phyloP scores from a whole-genome alignment of 35 echinoderm and acorn worm species.

The Apostichopus japonicus region DNA sequence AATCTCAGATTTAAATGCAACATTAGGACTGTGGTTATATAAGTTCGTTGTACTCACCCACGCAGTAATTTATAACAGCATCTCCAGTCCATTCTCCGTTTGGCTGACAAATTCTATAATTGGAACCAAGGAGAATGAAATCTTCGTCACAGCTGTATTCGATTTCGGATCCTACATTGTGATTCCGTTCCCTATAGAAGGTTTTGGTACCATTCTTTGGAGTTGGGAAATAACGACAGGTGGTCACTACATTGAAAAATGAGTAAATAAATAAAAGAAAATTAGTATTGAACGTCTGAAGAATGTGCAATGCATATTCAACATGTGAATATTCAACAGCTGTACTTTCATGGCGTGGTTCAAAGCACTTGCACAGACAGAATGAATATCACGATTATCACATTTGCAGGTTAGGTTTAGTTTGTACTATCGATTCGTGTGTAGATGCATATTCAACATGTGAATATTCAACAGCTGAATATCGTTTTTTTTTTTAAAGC shows the following conservation, averaged over 20 bases:
- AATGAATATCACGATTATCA: no score
- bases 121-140: conserved; percentile 83
- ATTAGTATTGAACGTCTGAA: not conserved
- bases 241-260: conserved; percentile 46
- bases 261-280: not conserved
- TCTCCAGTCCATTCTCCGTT: conserved; percentile 85
- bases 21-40: no score
- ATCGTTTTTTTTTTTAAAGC: no score
- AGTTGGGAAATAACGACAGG: conserved; percentile 76
- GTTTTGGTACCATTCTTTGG: conserved; percentile 91
- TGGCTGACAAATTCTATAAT: conserved; percentile 82
- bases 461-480: no score
- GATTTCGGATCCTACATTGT: conserved; percentile 81
- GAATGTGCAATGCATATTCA: not conserved
- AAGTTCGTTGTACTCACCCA: conserved; percentile 61
- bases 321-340: no score
- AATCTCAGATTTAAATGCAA: no score
- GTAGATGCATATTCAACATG: no score
- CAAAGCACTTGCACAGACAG: no score
- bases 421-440: no score
- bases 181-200: conserved; percentile 78
- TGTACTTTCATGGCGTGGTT: no score
- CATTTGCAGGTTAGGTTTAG: no score
- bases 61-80: conserved; percentile 72
- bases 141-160: conserved; percentile 89